Evolutionary conservation across 2,888 invertebrate genomes (phyloP).

Genomic region (Seira sanloemensis): DNA sequence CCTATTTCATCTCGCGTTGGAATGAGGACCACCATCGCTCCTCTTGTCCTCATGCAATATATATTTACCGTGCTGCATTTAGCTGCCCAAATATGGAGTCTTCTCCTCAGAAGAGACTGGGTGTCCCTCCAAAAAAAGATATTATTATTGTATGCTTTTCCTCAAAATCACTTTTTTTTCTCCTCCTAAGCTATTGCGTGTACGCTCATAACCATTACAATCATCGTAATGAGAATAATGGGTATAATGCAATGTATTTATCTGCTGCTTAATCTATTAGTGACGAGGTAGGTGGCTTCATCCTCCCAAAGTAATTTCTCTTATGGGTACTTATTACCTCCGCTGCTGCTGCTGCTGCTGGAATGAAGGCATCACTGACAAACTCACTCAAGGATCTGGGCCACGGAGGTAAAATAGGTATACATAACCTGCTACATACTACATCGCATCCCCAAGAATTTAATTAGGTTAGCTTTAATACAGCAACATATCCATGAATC

Average conservation of each 20-base stretch:
- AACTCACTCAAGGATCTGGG: too few species aligned
- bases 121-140: background rate
- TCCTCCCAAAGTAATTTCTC: background rate
- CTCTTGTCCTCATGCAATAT: too few species aligned
- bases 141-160: background rate
- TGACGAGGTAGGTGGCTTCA: slow-evolving; percentile 58
- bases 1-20: background rate
- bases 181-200: background rate
- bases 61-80: background rate
- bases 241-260: slow-evolving; percentile 44
- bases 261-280: slow-evolving; percentile 46
- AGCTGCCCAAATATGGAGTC: background rate
- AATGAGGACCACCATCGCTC: background rate
- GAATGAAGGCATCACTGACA: too few species aligned
- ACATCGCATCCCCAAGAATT: too few species aligned
- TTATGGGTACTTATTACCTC: too few species aligned
- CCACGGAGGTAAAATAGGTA: too few species aligned
- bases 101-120: background rate
- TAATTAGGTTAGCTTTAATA: too few species aligned
- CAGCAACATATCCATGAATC: too few species aligned
- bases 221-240: slow-evolving; percentile 59
- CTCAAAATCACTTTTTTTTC: background rate
- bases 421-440: too few species aligned
- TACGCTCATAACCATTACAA: slow-evolving; percentile 45
- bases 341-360: too few species aligned